Conservation (phyloP, 2,888 invertebrate species). For the Anthoptus insignis region DNA sequence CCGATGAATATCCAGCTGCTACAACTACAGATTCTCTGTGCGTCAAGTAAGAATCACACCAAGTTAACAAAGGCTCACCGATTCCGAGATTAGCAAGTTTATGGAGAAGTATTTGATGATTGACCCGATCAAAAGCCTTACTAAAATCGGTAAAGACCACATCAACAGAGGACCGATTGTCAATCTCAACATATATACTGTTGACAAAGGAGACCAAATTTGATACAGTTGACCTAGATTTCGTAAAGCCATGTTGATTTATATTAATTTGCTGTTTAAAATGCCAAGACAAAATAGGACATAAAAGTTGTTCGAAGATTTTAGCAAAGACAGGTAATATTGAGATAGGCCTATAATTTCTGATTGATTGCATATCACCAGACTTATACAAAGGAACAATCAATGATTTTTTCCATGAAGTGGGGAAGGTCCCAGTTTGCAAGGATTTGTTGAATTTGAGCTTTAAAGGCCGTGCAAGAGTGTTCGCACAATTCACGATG, state of each 20-base stretch:
- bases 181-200: too few relatives aligned
- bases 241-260: neutral
- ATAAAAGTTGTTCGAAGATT: slow-evolving; percentile 5
- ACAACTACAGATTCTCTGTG: too few relatives aligned
- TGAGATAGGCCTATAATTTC: neutral
- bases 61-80: too few relatives aligned
- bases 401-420: neutral
- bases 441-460: slow-evolving; percentile 13
- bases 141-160: too few relatives aligned
- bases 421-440: neutral
- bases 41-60: too few relatives aligned
- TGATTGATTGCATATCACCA: neutral
- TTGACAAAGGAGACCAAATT: too few relatives aligned
- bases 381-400: slow-evolving; percentile 7
- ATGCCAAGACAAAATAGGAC: slow-evolving; percentile 8
- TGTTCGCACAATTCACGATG: neutral
- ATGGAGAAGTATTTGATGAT: too few relatives aligned
- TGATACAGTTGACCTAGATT: too few relatives aligned
- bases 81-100: too few relatives aligned
- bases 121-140: too few relatives aligned
- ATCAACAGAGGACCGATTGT: too few relatives aligned
- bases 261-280: neutral
- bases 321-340: slow-evolving; percentile 7
- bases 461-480: neutral
- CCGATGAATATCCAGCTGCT: too few relatives aligned